A percentile compares a stretch with the other conserved stretches of the same genome.
phyloP scores from a whole-genome alignment of 1,140 invertebrate genomes.

The roundworm (Caenorhabditis elegans) region DNA sequence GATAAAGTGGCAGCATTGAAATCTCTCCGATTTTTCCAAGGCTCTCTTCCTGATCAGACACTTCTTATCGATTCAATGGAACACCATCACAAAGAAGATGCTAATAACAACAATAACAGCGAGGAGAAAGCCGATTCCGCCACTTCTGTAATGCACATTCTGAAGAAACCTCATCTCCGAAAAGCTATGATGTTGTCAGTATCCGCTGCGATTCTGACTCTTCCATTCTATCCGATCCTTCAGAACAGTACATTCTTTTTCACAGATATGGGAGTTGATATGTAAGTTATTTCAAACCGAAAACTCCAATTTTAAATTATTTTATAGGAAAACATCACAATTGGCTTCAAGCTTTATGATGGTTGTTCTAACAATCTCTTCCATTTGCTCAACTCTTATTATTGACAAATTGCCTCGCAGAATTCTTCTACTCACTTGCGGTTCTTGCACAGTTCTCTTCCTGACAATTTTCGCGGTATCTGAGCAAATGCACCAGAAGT shows the following conservation, averaged over 20 bases:
- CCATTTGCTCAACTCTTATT: conserved; percentile 53
- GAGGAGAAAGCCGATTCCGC: not conserved
- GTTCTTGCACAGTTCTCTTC: conserved; percentile 46
- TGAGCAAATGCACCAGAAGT: conserved; percentile 47
- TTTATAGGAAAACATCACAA: conserved; percentile 52
- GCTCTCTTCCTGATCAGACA: conserved; percentile 4
- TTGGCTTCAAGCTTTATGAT: conserved; percentile 60
- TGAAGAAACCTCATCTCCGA: conserved; percentile 52
- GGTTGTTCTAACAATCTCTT: conserved; percentile 52
- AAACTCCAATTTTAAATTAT: not conserved
- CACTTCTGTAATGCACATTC: conserved; percentile 26
- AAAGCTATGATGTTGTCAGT: conserved; percentile 52
- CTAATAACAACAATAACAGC: conserved; percentile 37
- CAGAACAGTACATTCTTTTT: conserved; percentile 59
- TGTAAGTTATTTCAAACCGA: conserved; percentile 34
- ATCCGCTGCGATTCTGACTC: conserved; percentile 47
- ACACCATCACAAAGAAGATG: conserved; percentile 10
- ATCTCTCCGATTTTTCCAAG: conserved; percentile 59
- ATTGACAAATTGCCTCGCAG: conserved; percentile 54
- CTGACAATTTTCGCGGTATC: conserved; percentile 48
- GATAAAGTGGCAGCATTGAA: conserved; percentile 48
- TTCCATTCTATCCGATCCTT: conserved; percentile 64
- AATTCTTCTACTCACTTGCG: conserved; percentile 51
- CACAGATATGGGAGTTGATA: conserved; percentile 42
- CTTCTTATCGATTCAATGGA: conserved; percentile 11